A percentile compares a stretch with the other conserved stretches of the same genome.
Evolutionary conservation across 2,113 vertebrate species (phyloP).

Genomic region (Bubo blakistoni): DNA sequence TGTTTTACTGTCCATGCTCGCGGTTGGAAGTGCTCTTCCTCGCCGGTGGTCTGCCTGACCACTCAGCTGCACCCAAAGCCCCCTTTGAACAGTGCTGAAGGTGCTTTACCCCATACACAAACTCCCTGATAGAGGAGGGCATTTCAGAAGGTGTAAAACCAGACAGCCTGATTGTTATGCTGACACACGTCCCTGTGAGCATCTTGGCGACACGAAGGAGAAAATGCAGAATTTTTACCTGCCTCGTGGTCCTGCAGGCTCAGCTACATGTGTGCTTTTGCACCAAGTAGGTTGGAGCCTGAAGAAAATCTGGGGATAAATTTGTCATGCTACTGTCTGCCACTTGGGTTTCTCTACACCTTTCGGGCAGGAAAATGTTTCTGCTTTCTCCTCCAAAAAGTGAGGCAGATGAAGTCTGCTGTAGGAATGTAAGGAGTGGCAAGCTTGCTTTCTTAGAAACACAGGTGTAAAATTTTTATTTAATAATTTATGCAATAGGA

Average conservation of each 20-base stretch:
- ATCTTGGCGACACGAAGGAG: not conserved
- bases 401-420: not conserved
- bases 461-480: not conserved
- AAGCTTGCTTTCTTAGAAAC: not conserved
- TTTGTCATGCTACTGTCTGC: not conserved
- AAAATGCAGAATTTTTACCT: not conserved
- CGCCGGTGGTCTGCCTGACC: not conserved
- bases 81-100: not conserved
- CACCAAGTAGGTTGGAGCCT: not conserved
- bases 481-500: not conserved
- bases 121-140: not conserved
- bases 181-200: not conserved
- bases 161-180: not conserved
- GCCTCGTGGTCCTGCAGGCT: not conserved
- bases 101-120: not conserved
- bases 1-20: fast-evolving
- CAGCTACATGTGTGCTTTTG: fast-evolving
- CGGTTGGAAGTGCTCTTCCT: not conserved
- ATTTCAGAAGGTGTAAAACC: too few relatives aligned
- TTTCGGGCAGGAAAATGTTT: not conserved
- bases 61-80: not conserved
- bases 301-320: not conserved
- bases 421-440: not conserved
- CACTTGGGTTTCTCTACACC: not conserved
- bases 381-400: not conserved